Base-by-base conservation (phyloP, 2,113 vertebrate species). In the Heterotilapia buettikoferi region DNA sequence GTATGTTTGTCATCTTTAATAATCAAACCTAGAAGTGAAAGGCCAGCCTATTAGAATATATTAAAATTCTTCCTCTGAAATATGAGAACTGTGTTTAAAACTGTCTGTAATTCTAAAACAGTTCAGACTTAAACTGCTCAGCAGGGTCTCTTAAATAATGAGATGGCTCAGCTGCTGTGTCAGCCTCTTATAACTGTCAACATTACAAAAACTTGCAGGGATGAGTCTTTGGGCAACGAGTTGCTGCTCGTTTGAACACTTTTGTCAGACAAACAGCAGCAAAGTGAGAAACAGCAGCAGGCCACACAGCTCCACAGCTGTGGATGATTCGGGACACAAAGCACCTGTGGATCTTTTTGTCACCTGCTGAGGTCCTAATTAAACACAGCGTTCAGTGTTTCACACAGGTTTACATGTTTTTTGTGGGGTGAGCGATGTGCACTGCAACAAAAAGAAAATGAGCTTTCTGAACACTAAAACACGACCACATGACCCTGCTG, bases 181-280 rank as follows among this genome's bases (percentile, higher is more conserved):
- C 18, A 2, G 61, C 18, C 18, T 36, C 10, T 0, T 38, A 13
- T 38, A 26, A 2, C 18, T 38, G 18, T 38, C 31, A 0, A 3
- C 19, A 12, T 63, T 7, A n/a, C 9, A 63, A 7, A 66, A 36
- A 38, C 10, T 0, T 40, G 19, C 63, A 68, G 36, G 4, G 11
- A 40, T 2, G 33, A 21, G 0, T 9, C 9, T 38, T n/a, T 36
- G 31, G 18, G 9, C 3, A 9, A n/a, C 9, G 5, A 36, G 0
- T 6, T 0, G 6, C 31, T 63, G 59, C 59, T 36, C 6, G 9
- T 63, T 63, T 63, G 29, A 66, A n/a, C 31, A 63, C 29, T 0
- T 61, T 31, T 63, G 16, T 31, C 26, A 31, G 16, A 31, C 5
- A 33, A 31, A 9, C 57, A 31, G 26, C 26, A 61, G 9, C 18